These are phyloP conservation scores for Perithous albicinctus DNA, from an alignment of 2,888 invertebrate species.

Conservation along the genomic window DNA sequence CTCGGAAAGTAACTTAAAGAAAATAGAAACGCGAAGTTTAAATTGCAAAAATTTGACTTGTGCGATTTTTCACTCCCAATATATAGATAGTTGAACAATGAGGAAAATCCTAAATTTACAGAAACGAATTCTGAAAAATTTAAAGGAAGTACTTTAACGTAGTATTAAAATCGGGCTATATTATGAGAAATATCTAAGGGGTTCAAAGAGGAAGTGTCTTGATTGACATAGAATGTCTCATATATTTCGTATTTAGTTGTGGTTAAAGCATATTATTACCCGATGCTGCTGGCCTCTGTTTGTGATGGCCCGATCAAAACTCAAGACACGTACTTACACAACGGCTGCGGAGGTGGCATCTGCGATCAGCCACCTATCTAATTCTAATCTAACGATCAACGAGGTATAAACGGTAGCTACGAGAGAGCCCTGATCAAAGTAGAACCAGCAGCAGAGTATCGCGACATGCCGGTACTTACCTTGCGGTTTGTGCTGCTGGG, in stretches of 20 bases:
- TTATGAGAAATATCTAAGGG: no score
- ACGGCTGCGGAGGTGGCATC: slow-evolving; percentile 29
- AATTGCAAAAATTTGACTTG: no score
- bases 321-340: slow-evolving; percentile 31
- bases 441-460: slow-evolving; percentile 67
- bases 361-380: slow-evolving; percentile 48
- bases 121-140: no score
- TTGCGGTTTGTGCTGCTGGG: slow-evolving; percentile 21
- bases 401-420: slow-evolving; percentile 73
- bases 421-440: slow-evolving; percentile 69
- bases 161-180: no score
- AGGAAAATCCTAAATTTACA: no score
- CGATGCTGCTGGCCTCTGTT: slow-evolving; percentile 32
- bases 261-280: slow-evolving; percentile 42
- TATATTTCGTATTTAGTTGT: slow-evolving; percentile 14
- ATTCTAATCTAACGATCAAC: slow-evolving; percentile 49
- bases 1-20: no score
- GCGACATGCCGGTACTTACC: slow-evolving; percentile 48
- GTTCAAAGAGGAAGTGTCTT: no score
- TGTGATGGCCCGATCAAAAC: slow-evolving; percentile 35
- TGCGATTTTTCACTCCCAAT: no score
- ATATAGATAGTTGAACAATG: no score
- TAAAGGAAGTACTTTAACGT: no score
- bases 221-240: no score
- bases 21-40: no score